Conservation (phyloP, 2,797 vertebrate genomes). For the Enteromius thamalakanensis region DNA sequence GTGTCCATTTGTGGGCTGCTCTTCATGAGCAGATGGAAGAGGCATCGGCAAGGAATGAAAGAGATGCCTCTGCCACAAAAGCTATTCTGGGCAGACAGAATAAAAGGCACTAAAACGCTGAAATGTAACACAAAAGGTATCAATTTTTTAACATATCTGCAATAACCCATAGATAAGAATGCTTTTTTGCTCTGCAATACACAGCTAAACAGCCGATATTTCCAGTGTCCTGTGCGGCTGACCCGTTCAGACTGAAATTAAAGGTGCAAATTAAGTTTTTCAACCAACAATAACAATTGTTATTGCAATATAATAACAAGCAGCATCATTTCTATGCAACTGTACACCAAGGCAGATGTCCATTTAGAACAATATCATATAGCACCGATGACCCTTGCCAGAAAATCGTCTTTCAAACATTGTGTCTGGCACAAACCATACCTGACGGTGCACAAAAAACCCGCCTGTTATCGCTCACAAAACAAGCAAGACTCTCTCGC, state of each 20-base stretch:
- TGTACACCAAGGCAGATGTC: constrained; percentile 16
- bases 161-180: not conserved
- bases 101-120: not conserved
- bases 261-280: not conserved
- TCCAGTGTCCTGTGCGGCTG: not conserved
- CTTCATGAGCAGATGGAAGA: constrained; percentile 19
- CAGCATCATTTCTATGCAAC: constrained; percentile 31
- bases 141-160: not conserved
- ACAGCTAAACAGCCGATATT: not conserved
- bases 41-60: constrained; percentile 11
- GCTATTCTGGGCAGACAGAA: not conserved
- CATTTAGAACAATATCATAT: constrained; percentile 19
- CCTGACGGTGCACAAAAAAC: not conserved
- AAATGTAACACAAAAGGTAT: not conserved
- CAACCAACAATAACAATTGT: too few relatives aligned
- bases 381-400: constrained; percentile 40
- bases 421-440: constrained; percentile 38
- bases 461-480: not conserved
- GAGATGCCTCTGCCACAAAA: not conserved
- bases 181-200: too few relatives aligned
- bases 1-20: constrained; percentile 23
- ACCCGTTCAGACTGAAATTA: not conserved
- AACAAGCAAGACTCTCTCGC: not conserved
- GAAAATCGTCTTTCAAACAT: constrained; percentile 27
- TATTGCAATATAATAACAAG: not conserved